phyloP scores from a whole-genome alignment of 2,113 vertebrate genomes.

The Rhynchomys soricoides region DNA sequence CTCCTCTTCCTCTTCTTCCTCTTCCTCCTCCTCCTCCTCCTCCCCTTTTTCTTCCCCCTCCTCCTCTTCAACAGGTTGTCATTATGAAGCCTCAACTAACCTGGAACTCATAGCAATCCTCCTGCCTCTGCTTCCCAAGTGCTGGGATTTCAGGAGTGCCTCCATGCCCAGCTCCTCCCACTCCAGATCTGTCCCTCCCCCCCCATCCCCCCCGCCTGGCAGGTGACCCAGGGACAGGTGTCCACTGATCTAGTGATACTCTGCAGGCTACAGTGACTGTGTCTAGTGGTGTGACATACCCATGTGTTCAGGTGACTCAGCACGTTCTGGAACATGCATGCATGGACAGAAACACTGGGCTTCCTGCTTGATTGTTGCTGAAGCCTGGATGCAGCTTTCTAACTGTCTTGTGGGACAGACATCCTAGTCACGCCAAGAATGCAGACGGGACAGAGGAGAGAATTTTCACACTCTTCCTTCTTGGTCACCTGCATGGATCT shows the following conservation, averaged over 20 bases:
- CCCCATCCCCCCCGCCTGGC: too few species aligned
- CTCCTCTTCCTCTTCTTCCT: too few species aligned
- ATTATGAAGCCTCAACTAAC: background rate
- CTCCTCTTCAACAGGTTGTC: background rate
- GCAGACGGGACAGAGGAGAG: background rate
- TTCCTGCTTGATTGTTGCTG: background rate
- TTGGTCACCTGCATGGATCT: background rate
- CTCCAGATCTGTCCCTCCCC: background rate
- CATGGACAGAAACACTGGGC: background rate
- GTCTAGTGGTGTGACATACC: background rate
- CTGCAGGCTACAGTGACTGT: background rate
- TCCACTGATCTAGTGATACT: background rate
- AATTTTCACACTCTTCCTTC: background rate
- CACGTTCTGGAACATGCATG: rapidly evolving
- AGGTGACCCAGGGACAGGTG: background rate
- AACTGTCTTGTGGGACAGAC: background rate
- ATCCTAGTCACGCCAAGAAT: background rate
- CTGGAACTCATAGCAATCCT: background rate
- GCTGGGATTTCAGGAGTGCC: background rate
- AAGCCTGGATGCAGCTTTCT: background rate
- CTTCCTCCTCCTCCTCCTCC: rapidly evolving
- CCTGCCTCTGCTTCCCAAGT: background rate
- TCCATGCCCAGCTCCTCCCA: background rate
- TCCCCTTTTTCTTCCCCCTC: too few species aligned
- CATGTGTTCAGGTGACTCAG: background rate